Base-by-base conservation (phyloP, 64 coral and sea anemone genomes). In the Orbicella faveolata region DNA sequence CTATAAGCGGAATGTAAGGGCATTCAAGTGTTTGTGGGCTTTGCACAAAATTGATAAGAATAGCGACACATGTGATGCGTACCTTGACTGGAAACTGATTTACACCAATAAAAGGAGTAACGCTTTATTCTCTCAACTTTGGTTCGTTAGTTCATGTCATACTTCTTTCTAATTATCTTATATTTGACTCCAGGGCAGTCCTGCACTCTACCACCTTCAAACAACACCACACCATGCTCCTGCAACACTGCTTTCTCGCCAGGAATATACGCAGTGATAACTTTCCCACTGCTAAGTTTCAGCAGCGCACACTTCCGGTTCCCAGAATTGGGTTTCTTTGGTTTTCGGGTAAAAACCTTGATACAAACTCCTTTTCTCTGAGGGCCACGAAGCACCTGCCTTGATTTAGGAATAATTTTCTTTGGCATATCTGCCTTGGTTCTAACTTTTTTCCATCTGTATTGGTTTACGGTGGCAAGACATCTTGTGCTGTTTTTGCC, bases 321-420 rank as follows among this genome's bases (percentile, higher is more conserved):
- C 25, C 94, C 96, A 25, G 96, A 98, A 70, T 98, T 98, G 5
- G 96, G 96, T 77, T 98, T 98, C 84, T 98, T 98, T 4, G 96
- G 96, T 80, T 98, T 98, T 17, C 96, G 88, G 72, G 93, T 91
- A 62, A 98, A 98, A 51, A 95, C 94, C 82, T 93, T 98, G 23
- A 98, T 83, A 91, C 96, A 98, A 23, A 98, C 96, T 1, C 96
- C 96, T 72, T 95, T 90, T 36, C 96, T 90, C 21, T 98, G 96
- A 2, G 96, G 96, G 6, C 96, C 96, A 41, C 90, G 84, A 9
- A 98, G 77, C 41, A 98, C 89, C 36, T 77, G 73, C 74, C 93
- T 94, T 14, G 78, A 73, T 93, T 79, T 82, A 36, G 88, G 90
- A 14, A 95, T 48, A 72, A 87, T 37, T 84, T 89, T 89, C 74